phyloP scores from a whole-genome alignment of 2,113 vertebrate genomes.

The Protobothrops flavoviridis region DNA sequence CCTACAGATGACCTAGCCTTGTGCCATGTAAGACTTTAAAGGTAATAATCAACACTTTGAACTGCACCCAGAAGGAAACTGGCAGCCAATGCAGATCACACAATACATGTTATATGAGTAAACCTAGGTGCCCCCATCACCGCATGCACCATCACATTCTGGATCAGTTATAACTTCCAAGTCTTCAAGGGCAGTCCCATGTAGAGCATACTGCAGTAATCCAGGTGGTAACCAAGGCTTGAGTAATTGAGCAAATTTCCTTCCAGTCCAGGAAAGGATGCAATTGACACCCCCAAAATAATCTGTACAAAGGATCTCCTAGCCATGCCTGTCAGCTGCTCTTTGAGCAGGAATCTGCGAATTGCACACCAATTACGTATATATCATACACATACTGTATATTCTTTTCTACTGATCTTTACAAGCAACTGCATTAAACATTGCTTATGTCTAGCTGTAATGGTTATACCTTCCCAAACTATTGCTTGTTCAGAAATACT shows the following conservation, averaged over 20 bases:
- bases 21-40: neutral
- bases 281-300: neutral
- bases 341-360: neutral
- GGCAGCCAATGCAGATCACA: neutral
- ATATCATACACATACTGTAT: too few species aligned
- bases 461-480: too few species aligned
- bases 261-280: neutral
- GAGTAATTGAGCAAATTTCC: neutral
- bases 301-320: neutral
- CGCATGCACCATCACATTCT: neutral
- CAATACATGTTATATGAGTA: neutral
- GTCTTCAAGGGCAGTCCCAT: neutral
- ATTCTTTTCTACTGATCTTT: too few species aligned
- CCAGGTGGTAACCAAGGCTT: neutral
- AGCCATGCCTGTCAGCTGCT: neutral
- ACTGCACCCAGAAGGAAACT: neutral
- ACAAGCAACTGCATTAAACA: too few species aligned
- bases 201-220: neutral
- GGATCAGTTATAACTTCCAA: neutral
- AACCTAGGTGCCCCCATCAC: neutral
- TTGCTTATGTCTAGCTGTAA: too few species aligned
- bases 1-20: neutral
- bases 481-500: neutral
- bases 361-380: neutral
- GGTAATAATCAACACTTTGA: neutral